phyloP scores from a whole-genome alignment of 2,113 vertebrate genomes.

The Meriones unguiculatus region DNA sequence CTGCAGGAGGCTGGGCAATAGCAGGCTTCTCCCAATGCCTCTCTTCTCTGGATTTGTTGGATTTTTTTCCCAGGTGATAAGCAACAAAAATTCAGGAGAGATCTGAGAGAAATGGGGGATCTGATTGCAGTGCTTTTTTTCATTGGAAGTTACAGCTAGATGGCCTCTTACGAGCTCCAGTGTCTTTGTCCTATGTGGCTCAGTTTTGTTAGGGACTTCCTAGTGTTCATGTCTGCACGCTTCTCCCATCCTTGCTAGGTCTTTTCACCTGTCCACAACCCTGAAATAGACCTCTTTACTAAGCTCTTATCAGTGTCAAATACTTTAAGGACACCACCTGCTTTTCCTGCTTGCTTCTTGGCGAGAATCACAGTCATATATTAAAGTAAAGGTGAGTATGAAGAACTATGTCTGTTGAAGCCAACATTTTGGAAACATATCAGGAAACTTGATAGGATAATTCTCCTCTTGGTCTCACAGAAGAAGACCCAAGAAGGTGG shows the following conservation, averaged over 20 bases:
- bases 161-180: neutral
- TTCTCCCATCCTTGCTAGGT: neutral
- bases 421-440: neutral
- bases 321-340: neutral
- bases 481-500: slow-evolving; percentile 37
- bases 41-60: neutral
- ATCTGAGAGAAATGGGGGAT: neutral
- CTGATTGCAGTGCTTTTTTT: neutral
- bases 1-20: neutral
- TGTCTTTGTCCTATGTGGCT: neutral
- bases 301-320: neutral
- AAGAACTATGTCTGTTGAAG: neutral
- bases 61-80: neutral
- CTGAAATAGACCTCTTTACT: neutral
- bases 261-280: neutral
- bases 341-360: neutral
- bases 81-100: neutral
- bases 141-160: accelerated
- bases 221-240: neutral
- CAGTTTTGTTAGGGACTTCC: neutral
- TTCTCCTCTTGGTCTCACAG: neutral
- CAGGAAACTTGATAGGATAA: neutral
- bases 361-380: neutral
- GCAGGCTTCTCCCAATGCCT: neutral
- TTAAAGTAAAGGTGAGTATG: neutral